Percentiles rank a stretch among this genome's conserved stretches.
Evolutionary conservation across 2,888 invertebrate genomes (phyloP).

Genomic region (Rhyacophila evoluta): DNA sequence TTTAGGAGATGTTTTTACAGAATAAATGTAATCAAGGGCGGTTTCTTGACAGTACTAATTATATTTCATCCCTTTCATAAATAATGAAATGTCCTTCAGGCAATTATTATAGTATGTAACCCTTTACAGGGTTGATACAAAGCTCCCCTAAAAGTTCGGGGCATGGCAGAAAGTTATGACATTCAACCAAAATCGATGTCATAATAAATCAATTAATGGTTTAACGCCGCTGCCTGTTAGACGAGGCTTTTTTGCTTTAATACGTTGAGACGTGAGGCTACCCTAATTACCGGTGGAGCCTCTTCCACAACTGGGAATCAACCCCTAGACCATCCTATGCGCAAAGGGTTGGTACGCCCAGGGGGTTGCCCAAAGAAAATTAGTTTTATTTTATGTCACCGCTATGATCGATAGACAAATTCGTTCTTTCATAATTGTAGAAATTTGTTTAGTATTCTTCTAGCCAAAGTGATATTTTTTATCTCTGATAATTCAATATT

Average conservation of each 20-base stretch:
- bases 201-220: slow-evolving; percentile 55
- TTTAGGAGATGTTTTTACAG: not conserved
- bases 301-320: slow-evolving; percentile 16
- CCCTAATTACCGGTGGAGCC: slow-evolving; percentile 48
- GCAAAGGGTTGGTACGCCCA: slow-evolving; percentile 39
- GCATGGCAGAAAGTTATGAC: slow-evolving; percentile 51
- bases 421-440: not conserved
- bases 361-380: slow-evolving; percentile 47
- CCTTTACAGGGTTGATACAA: slow-evolving; percentile 16
- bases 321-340: slow-evolving; percentile 28
- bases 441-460: too few species aligned
- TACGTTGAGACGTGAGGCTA: slow-evolving; percentile 48
- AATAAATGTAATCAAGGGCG: slow-evolving; percentile 21
- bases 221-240: slow-evolving; percentile 33
- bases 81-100: slow-evolving; percentile 42
- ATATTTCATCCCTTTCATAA: slow-evolving; percentile 32
- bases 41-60: slow-evolving; percentile 38
- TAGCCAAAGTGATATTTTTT: too few species aligned
- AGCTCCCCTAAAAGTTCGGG: slow-evolving; percentile 33
- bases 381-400: slow-evolving; percentile 49
- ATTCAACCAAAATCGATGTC: slow-evolving; percentile 53
- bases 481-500: too few species aligned
- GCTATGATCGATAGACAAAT: not conserved
- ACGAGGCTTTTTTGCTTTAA: slow-evolving; percentile 50
- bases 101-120: slow-evolving; percentile 27